These are phyloP conservation scores for Zaprionus gabonicus DNA, from an alignment of 1,140 invertebrate genomes.

Conservation along the genomic window DNA sequence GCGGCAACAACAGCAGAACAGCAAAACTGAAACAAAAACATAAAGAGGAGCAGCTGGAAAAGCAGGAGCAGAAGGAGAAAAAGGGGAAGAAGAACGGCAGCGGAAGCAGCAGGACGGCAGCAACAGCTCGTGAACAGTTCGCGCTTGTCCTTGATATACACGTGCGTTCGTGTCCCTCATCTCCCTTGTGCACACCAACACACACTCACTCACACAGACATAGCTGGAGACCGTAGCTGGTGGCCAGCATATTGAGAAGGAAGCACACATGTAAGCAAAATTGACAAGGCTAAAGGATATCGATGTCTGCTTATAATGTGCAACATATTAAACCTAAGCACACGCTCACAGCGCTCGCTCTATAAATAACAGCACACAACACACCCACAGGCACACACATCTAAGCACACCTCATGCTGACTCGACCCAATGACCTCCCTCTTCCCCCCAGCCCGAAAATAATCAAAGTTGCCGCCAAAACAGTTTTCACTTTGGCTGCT, in stretches of 20 bases:
- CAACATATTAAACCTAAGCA: slow-evolving; percentile 83
- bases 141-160: slow-evolving; percentile 80
- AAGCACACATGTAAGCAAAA: slow-evolving; percentile 83
- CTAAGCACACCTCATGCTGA: neutral
- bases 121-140: slow-evolving; percentile 69
- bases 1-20: slow-evolving; percentile 50
- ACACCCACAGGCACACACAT: slow-evolving; percentile 29
- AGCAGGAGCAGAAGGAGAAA: slow-evolving; percentile 9
- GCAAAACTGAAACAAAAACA: slow-evolving; percentile 44
- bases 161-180: slow-evolving; percentile 61
- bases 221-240: neutral
- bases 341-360: slow-evolving; percentile 68
- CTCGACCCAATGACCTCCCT: neutral
- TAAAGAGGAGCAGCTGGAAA: slow-evolving; percentile 6
- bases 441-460: slow-evolving; percentile 30
- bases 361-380: slow-evolving; percentile 81
- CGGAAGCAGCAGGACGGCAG: slow-evolving; percentile 42
- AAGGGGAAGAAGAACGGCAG: slow-evolving; percentile 13
- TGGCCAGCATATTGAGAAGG: slow-evolving; percentile 76
- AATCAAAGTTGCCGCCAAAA: slow-evolving; percentile 81
- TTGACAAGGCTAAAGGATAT: slow-evolving; percentile 84
- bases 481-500: slow-evolving; percentile 80
- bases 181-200: slow-evolving; percentile 31
- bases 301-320: slow-evolving; percentile 84
- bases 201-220: neutral